These are phyloP conservation scores for Stramonita haemastoma DNA, from an alignment of 2,888 invertebrate genomes.

Conservation along the genomic window DNA sequence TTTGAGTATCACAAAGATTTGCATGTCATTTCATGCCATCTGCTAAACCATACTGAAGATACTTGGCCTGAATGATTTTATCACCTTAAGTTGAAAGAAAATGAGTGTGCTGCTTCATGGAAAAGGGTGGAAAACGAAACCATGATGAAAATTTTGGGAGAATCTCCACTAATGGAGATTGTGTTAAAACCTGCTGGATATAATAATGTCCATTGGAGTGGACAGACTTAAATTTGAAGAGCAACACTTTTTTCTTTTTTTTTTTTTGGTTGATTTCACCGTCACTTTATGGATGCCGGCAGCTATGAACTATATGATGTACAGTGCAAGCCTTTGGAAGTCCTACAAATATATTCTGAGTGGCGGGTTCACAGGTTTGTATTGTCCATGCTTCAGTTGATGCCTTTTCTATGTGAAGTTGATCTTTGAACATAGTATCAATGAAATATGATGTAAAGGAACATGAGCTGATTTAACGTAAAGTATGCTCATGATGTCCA, in stretches of 20 bases:
- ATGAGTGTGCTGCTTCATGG: too few relatives aligned
- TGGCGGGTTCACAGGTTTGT: not conserved
- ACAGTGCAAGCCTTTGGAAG: slow-evolving; percentile 18
- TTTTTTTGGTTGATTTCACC: not conserved
- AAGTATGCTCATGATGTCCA: not conserved
- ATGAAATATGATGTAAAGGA: not conserved
- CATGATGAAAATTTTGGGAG: too few relatives aligned
- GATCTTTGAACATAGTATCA: not conserved
- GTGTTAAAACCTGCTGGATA: too few relatives aligned
- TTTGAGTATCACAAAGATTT: too few relatives aligned
- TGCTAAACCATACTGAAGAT: too few relatives aligned
- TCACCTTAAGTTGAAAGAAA: too few relatives aligned
- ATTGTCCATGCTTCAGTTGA: not conserved
- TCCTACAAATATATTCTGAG: not conserved
- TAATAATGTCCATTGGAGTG: too few relatives aligned
- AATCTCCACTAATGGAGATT: too few relatives aligned
- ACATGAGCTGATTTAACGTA: not conserved
- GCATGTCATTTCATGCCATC: too few relatives aligned
- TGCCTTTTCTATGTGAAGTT: not conserved
- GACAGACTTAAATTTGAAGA: not conserved
- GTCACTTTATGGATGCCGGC: not conserved
- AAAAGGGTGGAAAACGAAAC: too few relatives aligned
- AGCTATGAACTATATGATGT: slow-evolving; percentile 14
- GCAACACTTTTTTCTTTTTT: not conserved
- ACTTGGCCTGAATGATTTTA: too few relatives aligned